Base-by-base conservation (phyloP, 1,140 invertebrate species). In the Pseudomyrmex pallidus region DNA sequence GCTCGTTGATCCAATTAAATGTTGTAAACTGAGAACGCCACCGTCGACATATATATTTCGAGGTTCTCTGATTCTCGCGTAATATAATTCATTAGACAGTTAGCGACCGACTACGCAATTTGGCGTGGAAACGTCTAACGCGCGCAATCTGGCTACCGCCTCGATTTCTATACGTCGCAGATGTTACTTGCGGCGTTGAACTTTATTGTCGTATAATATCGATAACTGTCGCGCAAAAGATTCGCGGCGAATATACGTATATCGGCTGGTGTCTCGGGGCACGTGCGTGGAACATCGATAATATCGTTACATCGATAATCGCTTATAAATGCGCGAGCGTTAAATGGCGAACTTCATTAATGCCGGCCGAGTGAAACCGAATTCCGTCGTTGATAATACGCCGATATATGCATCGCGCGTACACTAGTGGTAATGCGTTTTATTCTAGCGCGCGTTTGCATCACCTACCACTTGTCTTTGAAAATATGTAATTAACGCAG, bases 141-240 rank as follows among this genome's bases (percentile, higher is more conserved):
- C 8, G 35, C 35, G 63, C 48, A 20, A 66, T 56, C 44, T 35
- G 25, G 59, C 35, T 57, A 64, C 67, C 46, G 20, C 20, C 46
- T 50, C 73, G 67, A 67, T 66, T 67, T 85, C 78, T 66, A 57
- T 44, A 13, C 25, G 35, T 35, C 35, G 20, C 59, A 64, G 76
- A 80, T 72, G 76, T 80, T 80, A 80, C 66, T 80, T 72, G 76
- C 66, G 54, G 76, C 7, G 35, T 70, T 61, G 25, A 59, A 80
- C 76, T 80, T 72, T 72, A 72, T 17, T 22, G 54, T 80, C 66
- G 35, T 35, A 13, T 59, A 20, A 72, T 72, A 80, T 80, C 76
- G 50, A 80, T 80, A 72, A 48, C 76, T 80, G 76, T 15, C 48
- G 70, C 76, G 15, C 48, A 56, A 80, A 61, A 70, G 46, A 82